A percentile compares a stretch with the other conserved stretches of the same genome.
Conservation (phyloP, 2,797 vertebrate genomes). For the Crax fasciolata region DNA sequence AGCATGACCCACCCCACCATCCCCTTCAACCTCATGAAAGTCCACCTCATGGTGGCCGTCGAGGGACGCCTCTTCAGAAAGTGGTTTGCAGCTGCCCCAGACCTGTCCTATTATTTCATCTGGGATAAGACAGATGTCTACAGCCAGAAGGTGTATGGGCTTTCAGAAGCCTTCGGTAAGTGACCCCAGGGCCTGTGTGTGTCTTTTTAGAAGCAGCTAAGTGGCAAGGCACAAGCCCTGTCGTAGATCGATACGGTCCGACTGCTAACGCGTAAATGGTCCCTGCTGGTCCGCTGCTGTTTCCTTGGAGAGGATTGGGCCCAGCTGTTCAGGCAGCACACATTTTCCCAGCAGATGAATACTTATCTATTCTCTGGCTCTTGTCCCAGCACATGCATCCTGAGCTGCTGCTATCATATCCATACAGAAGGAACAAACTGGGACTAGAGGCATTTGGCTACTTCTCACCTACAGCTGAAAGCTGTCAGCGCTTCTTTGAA, state of each 20-base stretch:
- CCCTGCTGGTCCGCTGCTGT: background rate
- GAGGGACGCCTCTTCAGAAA: slow-evolving; percentile 97
- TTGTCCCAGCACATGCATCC: background rate
- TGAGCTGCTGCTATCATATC: background rate
- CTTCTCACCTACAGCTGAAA: background rate
- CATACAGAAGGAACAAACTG: background rate
- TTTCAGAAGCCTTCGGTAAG: slow-evolving; percentile 96
- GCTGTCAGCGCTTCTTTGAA: background rate
- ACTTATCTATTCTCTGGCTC: slow-evolving; percentile 26
- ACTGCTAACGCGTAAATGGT: background rate
- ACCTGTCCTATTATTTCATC: slow-evolving; percentile 94
- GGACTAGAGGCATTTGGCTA: background rate
- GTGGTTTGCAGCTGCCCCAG: slow-evolving; percentile 95
- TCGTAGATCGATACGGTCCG: background rate
- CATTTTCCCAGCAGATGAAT: background rate
- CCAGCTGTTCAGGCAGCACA: background rate
- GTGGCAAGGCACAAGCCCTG: background rate
- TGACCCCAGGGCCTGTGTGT: background rate
- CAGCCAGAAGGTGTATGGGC: slow-evolving; percentile 96
- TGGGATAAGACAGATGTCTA: slow-evolving; percentile 99
- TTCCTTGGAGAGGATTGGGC: background rate
- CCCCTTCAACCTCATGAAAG: slow-evolving; percentile 99
- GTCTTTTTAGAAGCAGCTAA: background rate
- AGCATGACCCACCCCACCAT: slow-evolving; percentile 92
- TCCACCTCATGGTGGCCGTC: slow-evolving; percentile 97